Evolutionary conservation across 2,113 vertebrate genomes (phyloP).

Genomic region (Numenius arquata): DNA sequence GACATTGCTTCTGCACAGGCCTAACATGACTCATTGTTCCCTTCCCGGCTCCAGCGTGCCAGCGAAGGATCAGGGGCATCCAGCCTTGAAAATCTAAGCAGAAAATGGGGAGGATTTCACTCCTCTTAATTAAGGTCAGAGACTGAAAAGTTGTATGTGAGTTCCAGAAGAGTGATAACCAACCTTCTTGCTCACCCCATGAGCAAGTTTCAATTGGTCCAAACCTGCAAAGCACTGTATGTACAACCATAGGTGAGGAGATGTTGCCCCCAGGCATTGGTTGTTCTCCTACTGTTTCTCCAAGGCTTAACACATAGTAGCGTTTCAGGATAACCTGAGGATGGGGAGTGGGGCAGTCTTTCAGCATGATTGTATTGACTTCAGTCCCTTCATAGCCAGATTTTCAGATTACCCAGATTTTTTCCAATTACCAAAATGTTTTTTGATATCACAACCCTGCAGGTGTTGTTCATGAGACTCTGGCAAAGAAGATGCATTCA

Average conservation of each 20-base stretch:
- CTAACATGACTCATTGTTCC: not conserved
- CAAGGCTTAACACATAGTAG: not conserved
- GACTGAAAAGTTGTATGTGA: not conserved
- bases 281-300: not conserved
- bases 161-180: not conserved
- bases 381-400: not conserved
- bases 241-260: not conserved
- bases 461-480: not conserved
- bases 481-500: not conserved
- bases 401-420: not conserved
- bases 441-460: not conserved
- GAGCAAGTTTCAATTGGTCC: not conserved
- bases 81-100: not conserved
- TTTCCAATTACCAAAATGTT: not conserved
- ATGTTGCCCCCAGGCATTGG: not conserved
- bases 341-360: not conserved
- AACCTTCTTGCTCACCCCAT: not conserved
- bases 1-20: not conserved
- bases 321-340: not conserved
- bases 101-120: not conserved
- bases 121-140: not conserved
- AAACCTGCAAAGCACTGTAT: not conserved
- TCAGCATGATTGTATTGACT: not conserved
- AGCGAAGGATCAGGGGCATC: not conserved
- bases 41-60: not conserved